A percentile compares a stretch with the other conserved stretches of the same genome.
These are phyloP conservation scores for Poeciliopsis turrubarensis DNA, from an alignment of 2,113 vertebrate species.

Conservation along the genomic window DNA sequence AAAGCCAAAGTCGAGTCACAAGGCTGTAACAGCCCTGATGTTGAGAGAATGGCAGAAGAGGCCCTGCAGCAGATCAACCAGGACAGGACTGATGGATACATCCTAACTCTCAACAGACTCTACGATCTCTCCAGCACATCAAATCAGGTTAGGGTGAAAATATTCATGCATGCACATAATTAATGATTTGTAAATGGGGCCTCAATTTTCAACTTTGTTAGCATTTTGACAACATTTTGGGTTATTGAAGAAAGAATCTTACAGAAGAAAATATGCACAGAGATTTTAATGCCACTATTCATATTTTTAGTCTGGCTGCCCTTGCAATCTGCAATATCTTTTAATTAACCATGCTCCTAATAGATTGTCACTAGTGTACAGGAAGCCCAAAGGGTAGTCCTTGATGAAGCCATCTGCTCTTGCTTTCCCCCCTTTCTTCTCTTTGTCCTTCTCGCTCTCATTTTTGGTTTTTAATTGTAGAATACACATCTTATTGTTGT, in stretches of 20 bases:
- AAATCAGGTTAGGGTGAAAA: constrained; percentile 31
- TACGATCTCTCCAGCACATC: constrained; percentile 51
- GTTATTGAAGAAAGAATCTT: not conserved
- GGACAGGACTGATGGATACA: constrained; percentile 55
- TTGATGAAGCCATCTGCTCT: too few relatives aligned
- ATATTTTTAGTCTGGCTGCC: too few relatives aligned
- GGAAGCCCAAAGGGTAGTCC: too few relatives aligned
- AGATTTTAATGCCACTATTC: not conserved
- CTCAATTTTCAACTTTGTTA: not conserved
- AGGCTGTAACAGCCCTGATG: constrained; percentile 49
- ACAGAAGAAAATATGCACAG: not conserved
- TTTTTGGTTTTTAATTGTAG: not conserved
- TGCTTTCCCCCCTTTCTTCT: too few relatives aligned
- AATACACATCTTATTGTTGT: not conserved
- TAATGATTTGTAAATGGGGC: not conserved
- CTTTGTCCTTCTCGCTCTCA: too few relatives aligned
- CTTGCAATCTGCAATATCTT: too few relatives aligned
- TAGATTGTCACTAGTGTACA: too few relatives aligned
- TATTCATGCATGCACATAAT: not conserved
- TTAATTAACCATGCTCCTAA: too few relatives aligned
- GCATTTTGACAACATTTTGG: not conserved
- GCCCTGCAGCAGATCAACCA: constrained; percentile 65
- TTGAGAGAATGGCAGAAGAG: constrained; percentile 52
- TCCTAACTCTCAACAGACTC: constrained; percentile 65
- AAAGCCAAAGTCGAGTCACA: constrained; percentile 15